Evolutionary conservation across 2,888 invertebrate species (phyloP).

Genomic region (Proisotoma minuta): DNA sequence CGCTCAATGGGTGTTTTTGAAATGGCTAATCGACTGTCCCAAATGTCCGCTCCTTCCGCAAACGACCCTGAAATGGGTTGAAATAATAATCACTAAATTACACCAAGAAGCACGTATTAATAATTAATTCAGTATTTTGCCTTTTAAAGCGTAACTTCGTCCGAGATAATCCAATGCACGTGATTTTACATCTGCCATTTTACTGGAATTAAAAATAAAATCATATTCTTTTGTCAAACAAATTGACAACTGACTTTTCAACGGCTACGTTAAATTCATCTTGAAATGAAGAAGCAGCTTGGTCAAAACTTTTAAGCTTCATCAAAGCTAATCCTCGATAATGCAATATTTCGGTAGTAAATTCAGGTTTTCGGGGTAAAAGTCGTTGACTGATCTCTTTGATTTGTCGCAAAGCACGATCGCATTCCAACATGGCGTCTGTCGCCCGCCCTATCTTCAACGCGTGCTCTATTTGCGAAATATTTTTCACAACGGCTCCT

Average conservation of each 20-base stretch:
- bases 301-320: constrained; percentile 41
- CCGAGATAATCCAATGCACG: constrained; percentile 52
- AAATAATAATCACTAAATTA: too few species aligned
- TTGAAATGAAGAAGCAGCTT: constrained; percentile 40
- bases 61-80: too few species aligned
- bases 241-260: constrained; percentile 22
- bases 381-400: constrained; percentile 40
- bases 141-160: constrained; percentile 50
- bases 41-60: constrained; percentile 51
- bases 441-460: constrained; percentile 43
- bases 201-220: constrained; percentile 12
- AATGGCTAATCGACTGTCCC: constrained; percentile 50
- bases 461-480: constrained; percentile 44
- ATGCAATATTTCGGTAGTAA: constrained; percentile 40
- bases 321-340: constrained; percentile 44
- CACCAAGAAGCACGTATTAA: too few species aligned
- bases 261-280: constrained; percentile 38
- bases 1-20: constrained; percentile 51
- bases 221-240: background rate
- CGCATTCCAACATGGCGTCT: constrained; percentile 46
- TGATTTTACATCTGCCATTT: constrained; percentile 50
- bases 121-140: too few species aligned
- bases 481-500: constrained; percentile 45
- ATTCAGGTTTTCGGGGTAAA: constrained; percentile 43
- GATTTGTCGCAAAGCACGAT: constrained; percentile 46